These are phyloP conservation scores for Varroa destructor DNA, from an alignment of 1,140 invertebrate species.

Conservation along the genomic window DNA sequence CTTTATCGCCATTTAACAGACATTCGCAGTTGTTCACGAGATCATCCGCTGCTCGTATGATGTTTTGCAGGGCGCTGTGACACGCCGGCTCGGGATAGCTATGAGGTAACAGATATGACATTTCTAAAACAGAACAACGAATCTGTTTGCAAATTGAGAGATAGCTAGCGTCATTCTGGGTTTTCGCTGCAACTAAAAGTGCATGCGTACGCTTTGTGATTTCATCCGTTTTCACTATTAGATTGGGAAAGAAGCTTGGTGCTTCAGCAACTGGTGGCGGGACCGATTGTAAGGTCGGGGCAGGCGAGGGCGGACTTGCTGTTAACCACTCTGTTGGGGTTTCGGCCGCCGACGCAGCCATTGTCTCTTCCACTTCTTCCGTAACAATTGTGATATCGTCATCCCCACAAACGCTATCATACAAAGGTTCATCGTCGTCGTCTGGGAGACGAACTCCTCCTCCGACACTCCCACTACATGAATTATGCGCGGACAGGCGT, in stretches of 20 bases:
- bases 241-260: neutral
- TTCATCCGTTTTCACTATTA: conserved; percentile 6
- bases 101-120: conserved; percentile 9
- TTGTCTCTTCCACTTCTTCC: neutral
- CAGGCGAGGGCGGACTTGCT: neutral
- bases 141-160: conserved; percentile 25
- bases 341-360: neutral
- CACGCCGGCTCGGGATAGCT: conserved; percentile 16
- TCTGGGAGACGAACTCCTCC: neutral
- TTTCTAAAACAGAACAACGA: conserved; percentile 7
- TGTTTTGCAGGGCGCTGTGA: neutral
- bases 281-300: neutral
- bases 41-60: conserved; percentile 6
- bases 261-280: neutral
- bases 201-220: conserved; percentile 16
- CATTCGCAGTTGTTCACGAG: conserved; percentile 3
- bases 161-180: conserved; percentile 8
- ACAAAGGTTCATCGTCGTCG: conserved; percentile 18
- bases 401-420: conserved; percentile 24
- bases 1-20: neutral
- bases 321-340: neutral
- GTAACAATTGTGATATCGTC: neutral
- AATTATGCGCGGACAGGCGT: neutral
- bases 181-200: conserved; percentile 4
- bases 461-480: neutral